Evolutionary conservation across 2,888 invertebrate species (phyloP).

Genomic region (Trissonchulus sp.): DNA sequence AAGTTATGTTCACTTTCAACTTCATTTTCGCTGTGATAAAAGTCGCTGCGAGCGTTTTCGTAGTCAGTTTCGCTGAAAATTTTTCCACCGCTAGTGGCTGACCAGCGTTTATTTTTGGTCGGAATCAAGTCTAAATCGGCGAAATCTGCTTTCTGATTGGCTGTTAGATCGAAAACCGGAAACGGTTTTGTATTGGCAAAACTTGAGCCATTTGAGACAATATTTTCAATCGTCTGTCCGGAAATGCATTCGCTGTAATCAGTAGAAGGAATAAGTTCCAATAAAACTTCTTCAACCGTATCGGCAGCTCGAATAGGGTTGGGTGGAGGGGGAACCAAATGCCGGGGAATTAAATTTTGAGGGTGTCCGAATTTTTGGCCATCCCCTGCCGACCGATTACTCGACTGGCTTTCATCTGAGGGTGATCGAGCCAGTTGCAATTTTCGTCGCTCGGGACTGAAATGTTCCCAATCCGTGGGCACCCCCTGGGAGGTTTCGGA

Average conservation of each 20-base stretch:
- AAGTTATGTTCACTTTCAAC: background rate
- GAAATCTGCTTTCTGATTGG: too few relatives aligned
- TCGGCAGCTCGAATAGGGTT: background rate
- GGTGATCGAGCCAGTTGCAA: background rate
- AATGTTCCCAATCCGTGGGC: background rate
- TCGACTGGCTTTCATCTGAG: background rate
- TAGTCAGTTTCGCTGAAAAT: constrained; percentile 44
- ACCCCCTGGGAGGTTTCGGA: background rate
- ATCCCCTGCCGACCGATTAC: background rate
- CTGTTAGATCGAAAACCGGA: background rate
- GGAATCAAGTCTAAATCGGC: too few relatives aligned
- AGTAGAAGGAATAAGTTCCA: background rate
- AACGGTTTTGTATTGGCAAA: background rate
- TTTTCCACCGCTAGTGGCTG: background rate
- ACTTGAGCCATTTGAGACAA: too few relatives aligned
- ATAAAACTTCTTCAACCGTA: background rate
- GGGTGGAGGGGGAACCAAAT: background rate
- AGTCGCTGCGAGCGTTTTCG: constrained; percentile 50
- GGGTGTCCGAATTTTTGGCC: too few relatives aligned
- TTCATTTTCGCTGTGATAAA: background rate
- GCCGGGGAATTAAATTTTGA: too few relatives aligned
- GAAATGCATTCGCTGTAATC: background rate
- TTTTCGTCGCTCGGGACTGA: background rate
- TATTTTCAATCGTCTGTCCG: background rate
- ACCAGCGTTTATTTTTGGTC: too few relatives aligned